Evolutionary conservation across 2,113 vertebrate species (phyloP), one percentile per base, ranked within the genome.

Genomic region (Rhagologus leucostigma): DNA sequence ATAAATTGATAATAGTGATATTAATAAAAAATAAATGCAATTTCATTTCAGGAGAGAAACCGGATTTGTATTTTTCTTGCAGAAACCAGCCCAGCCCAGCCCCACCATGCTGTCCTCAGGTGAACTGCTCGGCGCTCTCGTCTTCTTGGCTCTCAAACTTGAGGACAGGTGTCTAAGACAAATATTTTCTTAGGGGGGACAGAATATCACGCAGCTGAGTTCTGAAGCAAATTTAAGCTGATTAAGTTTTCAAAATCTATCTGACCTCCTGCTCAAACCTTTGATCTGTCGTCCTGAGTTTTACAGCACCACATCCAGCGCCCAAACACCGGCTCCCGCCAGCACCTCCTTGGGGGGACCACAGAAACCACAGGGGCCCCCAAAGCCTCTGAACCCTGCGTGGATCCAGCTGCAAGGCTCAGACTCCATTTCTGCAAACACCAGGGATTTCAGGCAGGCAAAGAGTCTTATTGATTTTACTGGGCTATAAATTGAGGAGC

Each of bases 211-310:
- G 1, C 83, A 80, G 93, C 49, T 7, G 82, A 90, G 78, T 91
- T 79, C 94, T 94, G 93, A 96, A 85, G 81, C 87, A 95, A 95
- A 75, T 89, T 82, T 93, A 96, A 95, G 93, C 92, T 91, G 89
- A 93, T 96, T 92, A 95, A 90, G 70, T 86, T 89, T 88, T 92
- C 88, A 73, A 80, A 96, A 91, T 46, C 87, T 75, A 39, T 80
- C 88, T 84, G 83, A 93, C 85, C 88, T 64, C 10, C 4, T 30
- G 83, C 42, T 93, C 67, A 83, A 92, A 97, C 87, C 91, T 94
- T 89, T 95, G 71, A 93, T 96, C 69, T 93, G 87, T 89, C 70
- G 1, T 17, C 57, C 71, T 33, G 1, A 44, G 94, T 92, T 91
- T 84, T 46, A 57, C 17, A 24, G 85, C 85, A 5, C 49, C 17